Evolutionary conservation across 2,888 invertebrate genomes (phyloP).

Genomic region (Drosophila rellima): DNA sequence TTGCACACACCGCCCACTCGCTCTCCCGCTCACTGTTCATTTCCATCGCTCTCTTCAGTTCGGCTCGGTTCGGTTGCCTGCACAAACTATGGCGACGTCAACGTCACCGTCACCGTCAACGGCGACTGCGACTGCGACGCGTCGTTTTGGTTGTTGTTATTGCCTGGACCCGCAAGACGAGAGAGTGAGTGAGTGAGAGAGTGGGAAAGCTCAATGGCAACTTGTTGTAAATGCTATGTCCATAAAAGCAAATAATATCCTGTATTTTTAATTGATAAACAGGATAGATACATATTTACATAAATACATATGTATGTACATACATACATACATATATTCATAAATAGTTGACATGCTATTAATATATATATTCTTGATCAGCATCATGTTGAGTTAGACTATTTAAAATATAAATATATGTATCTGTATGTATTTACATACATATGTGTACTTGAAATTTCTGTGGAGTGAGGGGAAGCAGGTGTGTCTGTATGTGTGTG

Average conservation of each 20-base stretch:
- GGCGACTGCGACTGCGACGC: slow-evolving; percentile 26
- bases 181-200: slow-evolving; percentile 13
- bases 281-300: slow-evolving; percentile 8
- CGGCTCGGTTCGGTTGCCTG: slow-evolving; percentile 21
- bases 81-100: slow-evolving; percentile 57
- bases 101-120: slow-evolving; percentile 19
- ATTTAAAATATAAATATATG: background rate
- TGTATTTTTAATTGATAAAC: slow-evolving; percentile 54
- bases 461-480: slow-evolving; percentile 11
- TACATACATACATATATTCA: slow-evolving; percentile 4
- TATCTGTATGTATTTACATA: too few species aligned
- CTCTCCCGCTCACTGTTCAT: slow-evolving; percentile 23
- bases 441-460: slow-evolving; percentile 1
- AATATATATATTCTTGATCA: background rate
- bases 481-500: slow-evolving; percentile 29
- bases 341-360: too few species aligned
- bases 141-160: slow-evolving; percentile 3
- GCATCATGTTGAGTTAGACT: background rate
- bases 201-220: slow-evolving; percentile 33
- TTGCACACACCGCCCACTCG: slow-evolving; percentile 36
- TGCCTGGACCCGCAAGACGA: slow-evolving; percentile 22
- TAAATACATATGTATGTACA: slow-evolving; percentile 10
- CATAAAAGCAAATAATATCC: slow-evolving; percentile 28
- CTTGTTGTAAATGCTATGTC: slow-evolving; percentile 51
- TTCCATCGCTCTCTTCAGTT: slow-evolving; percentile 21